Percentiles rank a stretch among this genome's conserved stretches.
phyloP scores from a whole-genome alignment of 2,113 vertebrate genomes.

The Paralichthys olivaceus region DNA sequence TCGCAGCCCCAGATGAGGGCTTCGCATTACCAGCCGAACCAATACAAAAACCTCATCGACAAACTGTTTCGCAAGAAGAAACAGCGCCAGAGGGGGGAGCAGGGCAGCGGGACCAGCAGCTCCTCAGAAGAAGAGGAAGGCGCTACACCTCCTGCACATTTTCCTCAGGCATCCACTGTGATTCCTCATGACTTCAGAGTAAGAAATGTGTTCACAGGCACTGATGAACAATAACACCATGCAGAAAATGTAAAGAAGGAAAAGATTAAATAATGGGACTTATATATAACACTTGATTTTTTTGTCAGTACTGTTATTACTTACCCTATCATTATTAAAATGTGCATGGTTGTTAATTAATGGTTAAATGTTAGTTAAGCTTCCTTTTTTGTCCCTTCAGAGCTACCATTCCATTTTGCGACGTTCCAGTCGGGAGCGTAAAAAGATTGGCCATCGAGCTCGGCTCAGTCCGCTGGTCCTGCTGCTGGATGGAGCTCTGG shows the following conservation, averaged over 20 bases:
- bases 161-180: slow-evolving; percentile 1
- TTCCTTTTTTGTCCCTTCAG: slow-evolving; percentile 68
- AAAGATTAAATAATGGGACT: too few species aligned
- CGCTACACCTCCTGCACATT: background rate
- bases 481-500: slow-evolving; percentile 88
- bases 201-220: background rate
- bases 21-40: slow-evolving; percentile 81
- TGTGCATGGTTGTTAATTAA: too few species aligned
- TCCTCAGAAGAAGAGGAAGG: slow-evolving; percentile 81
- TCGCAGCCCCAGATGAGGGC: slow-evolving; percentile 58
- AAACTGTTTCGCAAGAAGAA: slow-evolving; percentile 84
- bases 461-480: slow-evolving; percentile 89
- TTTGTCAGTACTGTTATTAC: too few species aligned
- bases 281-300: too few species aligned
- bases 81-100: slow-evolving; percentile 48
- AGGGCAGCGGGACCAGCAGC: slow-evolving; percentile 66
- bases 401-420: slow-evolving; percentile 87
- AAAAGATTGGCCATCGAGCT: slow-evolving; percentile 71
- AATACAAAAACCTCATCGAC: slow-evolving; percentile 89
- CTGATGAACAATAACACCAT: too few species aligned
- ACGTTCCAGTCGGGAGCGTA: slow-evolving; percentile 65
- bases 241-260: background rate
- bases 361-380: background rate
- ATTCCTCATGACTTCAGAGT: slow-evolving; percentile 69
- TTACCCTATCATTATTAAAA: background rate